Evolutionary conservation across 2,888 invertebrate genomes (phyloP), one percentile per base, ranked within the genome.

Genomic region (Plagodis pulveraria): DNA sequence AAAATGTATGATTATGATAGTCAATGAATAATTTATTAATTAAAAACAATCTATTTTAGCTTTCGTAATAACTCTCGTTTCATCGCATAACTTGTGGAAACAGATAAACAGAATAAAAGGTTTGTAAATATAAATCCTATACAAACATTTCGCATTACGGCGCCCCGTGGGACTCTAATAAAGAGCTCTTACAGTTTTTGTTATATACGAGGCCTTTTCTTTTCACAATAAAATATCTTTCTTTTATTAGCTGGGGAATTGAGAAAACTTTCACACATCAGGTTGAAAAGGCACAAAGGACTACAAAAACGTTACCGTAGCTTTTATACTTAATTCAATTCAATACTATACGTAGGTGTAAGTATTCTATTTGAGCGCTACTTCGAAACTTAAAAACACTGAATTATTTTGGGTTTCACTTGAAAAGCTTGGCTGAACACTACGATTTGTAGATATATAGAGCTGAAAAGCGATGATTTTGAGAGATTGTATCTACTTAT

Each of bases 221-320:
- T 64, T 71, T 58, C 63, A 58, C 73, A 65, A 66, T 76, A 69
- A 72, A 81, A 76, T 70, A 67, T 68, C 70, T 72, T 66, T 44
- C 62, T 74, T 73, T 72, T 73, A 76, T 69, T 66, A 63, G 67
- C 66, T 49, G 57, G 55, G 63, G 65, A 65, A 69, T 70, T 64
- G 48, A 58, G 50, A 61, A 60, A 59, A 45, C 58, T 59, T 60
- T 63, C 53, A 63, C 62, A 67, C 65, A 63, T 69, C 53, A 55
- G 52, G 47, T 52, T 49, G 55, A 62, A 66, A 64, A 62, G 44
- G 45, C 40, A 49, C 55, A 62, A 62, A 61, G 63, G 62, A 45
- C 55, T 57, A 40, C 48, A 7, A 58, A 63, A 67, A 56, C 12
- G 42, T 45, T 45, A 40, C 8, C 5, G 32, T 32, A 50, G 40